These are phyloP conservation scores for Pachypsylla venusta DNA, from an alignment of 1,140 invertebrate species.

Conservation along the genomic window DNA sequence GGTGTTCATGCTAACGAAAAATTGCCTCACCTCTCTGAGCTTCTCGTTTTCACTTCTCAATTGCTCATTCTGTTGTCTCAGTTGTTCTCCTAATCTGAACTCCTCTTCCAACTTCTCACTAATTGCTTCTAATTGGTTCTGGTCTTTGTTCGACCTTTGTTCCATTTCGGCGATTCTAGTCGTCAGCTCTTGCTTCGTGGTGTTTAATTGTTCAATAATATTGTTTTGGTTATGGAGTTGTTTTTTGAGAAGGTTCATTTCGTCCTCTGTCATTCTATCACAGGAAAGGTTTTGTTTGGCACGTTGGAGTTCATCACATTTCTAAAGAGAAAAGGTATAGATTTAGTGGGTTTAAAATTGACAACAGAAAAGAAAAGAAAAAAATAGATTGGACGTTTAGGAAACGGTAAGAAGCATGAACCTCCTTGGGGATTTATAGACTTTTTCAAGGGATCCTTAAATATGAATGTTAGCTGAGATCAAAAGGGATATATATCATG, in stretches of 20 bases:
- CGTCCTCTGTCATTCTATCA: background rate
- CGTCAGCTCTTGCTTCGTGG: background rate
- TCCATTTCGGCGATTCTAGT: background rate
- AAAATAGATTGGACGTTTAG: no score
- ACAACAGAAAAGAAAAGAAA: no score
- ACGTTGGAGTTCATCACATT: background rate
- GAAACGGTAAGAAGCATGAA: no score
- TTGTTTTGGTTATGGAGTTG: background rate
- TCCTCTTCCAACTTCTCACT: no score
- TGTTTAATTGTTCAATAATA: background rate
- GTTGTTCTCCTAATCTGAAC: background rate
- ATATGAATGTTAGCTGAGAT: no score
- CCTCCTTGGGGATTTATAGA: no score
- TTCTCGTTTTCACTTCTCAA: background rate
- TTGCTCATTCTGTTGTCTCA: slow-evolving; percentile 1
- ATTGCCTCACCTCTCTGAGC: background rate
- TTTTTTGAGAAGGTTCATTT: background rate
- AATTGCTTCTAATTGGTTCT: no score
- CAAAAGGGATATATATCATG: no score
- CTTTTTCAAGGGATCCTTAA: no score
- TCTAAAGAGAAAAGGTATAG: background rate
- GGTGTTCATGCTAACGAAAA: no score
- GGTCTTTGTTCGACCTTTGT: no score
- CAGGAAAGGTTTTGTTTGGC: slow-evolving; percentile 1
- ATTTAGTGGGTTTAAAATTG: no score